Evolutionary conservation across 2,113 vertebrate genomes (phyloP).

Genomic region (Athene noctua): DNA sequence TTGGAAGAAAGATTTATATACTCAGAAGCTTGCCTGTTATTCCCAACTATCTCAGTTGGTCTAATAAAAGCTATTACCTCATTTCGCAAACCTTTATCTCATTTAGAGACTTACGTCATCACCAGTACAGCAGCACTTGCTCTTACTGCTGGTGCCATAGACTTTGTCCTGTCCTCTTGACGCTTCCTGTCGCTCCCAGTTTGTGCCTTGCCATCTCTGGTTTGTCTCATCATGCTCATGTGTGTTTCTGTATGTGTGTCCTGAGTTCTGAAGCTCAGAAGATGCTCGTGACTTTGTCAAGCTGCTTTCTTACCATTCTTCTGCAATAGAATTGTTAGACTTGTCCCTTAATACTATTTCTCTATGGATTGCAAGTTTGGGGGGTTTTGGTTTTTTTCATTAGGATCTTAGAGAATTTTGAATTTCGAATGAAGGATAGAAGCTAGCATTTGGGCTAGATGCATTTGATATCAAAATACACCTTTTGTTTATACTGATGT

Average conservation of each 20-base stretch:
- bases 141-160: not conserved
- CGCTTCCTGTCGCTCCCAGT: not conserved
- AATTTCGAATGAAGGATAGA: not conserved
- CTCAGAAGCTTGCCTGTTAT: not conserved
- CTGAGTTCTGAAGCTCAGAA: not conserved
- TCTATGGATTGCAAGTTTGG: not conserved
- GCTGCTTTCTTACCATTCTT: not conserved
- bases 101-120: not conserved
- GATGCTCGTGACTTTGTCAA: not conserved
- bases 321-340: not conserved
- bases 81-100: not conserved
- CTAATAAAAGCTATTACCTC: not conserved
- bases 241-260: not conserved
- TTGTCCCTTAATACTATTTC: not conserved
- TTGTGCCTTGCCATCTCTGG: not conserved
- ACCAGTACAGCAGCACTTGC: not conserved
- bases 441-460: not conserved
- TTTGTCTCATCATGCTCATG: fast-evolving
- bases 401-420: not conserved
- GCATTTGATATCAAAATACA: not conserved
- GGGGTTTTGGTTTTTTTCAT: not conserved
- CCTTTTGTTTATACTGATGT: not conserved
- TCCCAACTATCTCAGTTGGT: not conserved
- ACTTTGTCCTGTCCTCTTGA: not conserved
- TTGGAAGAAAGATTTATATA: not conserved